Base-by-base conservation (phyloP, 2,113 vertebrate species). In the Muscicapa adusta region DNA sequence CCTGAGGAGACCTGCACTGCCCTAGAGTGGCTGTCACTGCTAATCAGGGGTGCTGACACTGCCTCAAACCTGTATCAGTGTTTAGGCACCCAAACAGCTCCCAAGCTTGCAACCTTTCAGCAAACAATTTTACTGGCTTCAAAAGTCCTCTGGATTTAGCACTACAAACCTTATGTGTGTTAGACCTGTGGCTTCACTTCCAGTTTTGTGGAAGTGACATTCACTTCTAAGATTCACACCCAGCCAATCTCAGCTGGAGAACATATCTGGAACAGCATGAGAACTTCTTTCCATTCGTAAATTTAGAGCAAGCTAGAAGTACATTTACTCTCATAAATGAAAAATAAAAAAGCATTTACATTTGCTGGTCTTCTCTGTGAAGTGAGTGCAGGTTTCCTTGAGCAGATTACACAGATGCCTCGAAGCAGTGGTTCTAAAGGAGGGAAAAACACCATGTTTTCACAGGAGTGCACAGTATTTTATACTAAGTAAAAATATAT, bases 391-490 rank as follows among this genome's bases (percentile, higher is more conserved):
- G 15, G 98, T 98, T 96, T 99, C 98, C 96, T 99, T 99, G 16
- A 99, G 98, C 65, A 99, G 97, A 93, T 98, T 98, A 97, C 98
- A 99, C 89, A 99, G 97, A 96, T 98, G 98, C 75, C 98, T 98
- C 79, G 98, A 99, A 91, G 98, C 96, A 36, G 97, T 98, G 93
- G 97, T 98, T 97, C 99, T 99, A 93, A 72, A 95, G 93, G 40
- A 79, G 78, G 60, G 68, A 68, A 93, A 75, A 93, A 91, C 8
- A n/a, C 10, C 4, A 1, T 17, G 8, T 47, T 70, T 36, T 53
- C 38, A 63, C 10, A 45, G 25, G 23, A 58, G 61, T 42, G 23
- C 18, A 60, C 8, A 9, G 45, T 24, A 61, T 36, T 88, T 92
- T 54, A 36, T 12, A 28, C 50, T 26, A 28, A 51, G 5, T 51